Evolutionary conservation across 2,113 vertebrate genomes (phyloP).

Genomic region (Pelecanus crispus): DNA sequence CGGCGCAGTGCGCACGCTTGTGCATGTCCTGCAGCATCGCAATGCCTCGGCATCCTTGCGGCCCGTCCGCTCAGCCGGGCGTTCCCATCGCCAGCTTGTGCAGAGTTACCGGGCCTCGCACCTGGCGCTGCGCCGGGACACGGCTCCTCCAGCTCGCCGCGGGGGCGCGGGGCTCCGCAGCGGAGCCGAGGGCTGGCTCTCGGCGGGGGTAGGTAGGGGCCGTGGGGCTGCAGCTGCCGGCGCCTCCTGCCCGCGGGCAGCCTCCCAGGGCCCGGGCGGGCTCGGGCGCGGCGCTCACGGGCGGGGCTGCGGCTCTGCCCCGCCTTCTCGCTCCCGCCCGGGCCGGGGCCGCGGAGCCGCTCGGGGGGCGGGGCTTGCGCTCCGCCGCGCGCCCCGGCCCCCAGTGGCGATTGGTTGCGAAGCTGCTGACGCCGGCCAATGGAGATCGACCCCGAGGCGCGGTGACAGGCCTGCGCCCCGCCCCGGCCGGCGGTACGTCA

Average conservation of each 20-base stretch:
- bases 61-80: fast-evolving
- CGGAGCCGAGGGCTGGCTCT: neutral
- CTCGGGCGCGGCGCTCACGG: too few species aligned
- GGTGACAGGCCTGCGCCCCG: too few species aligned
- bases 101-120: neutral
- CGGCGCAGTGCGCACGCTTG: fast-evolving
- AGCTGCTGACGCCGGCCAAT: neutral
- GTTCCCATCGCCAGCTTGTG: neutral
- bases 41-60: fast-evolving
- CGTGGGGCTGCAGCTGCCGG: fast-evolving
- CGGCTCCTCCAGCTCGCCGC: neutral
- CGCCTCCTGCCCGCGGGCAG: neutral
- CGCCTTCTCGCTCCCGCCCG: too few species aligned
- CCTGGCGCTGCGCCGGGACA: neutral
- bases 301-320: too few species aligned
- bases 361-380: neutral
- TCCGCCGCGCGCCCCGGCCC: neutral
- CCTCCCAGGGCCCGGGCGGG: too few species aligned
- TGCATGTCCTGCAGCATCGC: neutral
- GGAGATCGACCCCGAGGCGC: fast-evolving
- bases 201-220: neutral
- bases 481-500: neutral
- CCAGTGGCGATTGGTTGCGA: neutral
- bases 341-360: too few species aligned
- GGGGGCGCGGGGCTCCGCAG: neutral